Evolutionary conservation across 2,888 invertebrate species (phyloP), one percentile per base, ranked within the genome.

Genomic region (Hedya salicella): DNA sequence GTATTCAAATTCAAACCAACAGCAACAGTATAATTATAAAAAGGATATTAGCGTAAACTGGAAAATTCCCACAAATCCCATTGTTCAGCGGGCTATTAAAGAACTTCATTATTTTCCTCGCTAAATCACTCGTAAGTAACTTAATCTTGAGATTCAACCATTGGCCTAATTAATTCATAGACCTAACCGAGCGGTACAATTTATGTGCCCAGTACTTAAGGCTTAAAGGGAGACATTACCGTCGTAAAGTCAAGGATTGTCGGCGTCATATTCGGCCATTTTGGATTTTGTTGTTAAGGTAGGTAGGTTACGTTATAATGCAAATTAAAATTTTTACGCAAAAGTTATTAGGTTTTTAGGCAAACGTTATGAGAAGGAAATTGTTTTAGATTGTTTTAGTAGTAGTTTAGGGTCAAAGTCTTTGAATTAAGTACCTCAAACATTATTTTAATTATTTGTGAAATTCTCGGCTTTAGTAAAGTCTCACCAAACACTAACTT

Each of bases 131-230:
- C 48, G 48, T 48, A 60, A 60, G 49, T 49, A 42, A 61, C 60
- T 66, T 66, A 66, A 66, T 66, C 66, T 61, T 49, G 32, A 48
- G 66, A 66, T 66, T 49, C 52, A 17, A 40, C 60, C 60, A 44
- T 54, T 53, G 52, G 17, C 60, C 65, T 46, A 66, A 66, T 66
- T 53, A 66, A 66, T 66, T 66, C 66, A 66, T 54, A 60, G 48
- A 61, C 40, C 44, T 54, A 65, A 59, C 65, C 65, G 46, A 61
- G 46, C 40, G 65, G 48, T 21, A 60, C 46, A 46, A 66, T 66
- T 61, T 61, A 61, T 61, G 42, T 53, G 39, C 48, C 48, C 40
- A 42, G 59, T 64, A 42, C 64, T 64, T 59, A 65, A n/a, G 52
- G 44, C 65, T 60, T 53, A 53, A 53, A 59, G 52, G 44, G 36